Evolutionary conservation across 2,113 vertebrate genomes (phyloP).

Genomic region (Microcebus lehilahytsara): DNA sequence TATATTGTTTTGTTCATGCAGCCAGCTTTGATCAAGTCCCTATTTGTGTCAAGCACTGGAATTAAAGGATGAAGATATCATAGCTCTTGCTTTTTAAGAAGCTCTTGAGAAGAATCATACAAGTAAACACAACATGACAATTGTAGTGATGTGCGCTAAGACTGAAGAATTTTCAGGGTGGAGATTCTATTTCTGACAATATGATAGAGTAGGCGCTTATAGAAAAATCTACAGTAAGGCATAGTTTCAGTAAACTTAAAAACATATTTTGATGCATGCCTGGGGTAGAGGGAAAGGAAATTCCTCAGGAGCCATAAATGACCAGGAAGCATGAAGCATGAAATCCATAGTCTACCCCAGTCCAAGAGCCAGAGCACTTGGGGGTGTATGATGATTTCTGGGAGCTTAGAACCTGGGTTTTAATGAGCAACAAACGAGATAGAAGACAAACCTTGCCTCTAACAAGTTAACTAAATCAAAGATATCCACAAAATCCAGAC

Average conservation of each 20-base stretch:
- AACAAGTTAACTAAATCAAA: background rate
- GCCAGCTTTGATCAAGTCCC: background rate
- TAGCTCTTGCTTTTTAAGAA: background rate
- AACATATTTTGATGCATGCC: background rate
- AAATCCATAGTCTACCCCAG: background rate
- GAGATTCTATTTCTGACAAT: background rate
- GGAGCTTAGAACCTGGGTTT: background rate
- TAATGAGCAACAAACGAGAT: background rate
- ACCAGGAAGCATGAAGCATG: background rate
- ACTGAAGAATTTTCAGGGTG: background rate
- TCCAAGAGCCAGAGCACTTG: background rate
- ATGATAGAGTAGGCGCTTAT: background rate
- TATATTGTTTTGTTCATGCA: background rate
- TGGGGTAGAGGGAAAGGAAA: background rate
- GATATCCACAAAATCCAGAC: background rate
- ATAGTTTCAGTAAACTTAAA: background rate
- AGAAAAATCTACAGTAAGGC: background rate
- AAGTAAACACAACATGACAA: background rate
- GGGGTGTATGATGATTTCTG: background rate
- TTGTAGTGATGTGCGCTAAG: background rate
- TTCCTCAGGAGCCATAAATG: background rate
- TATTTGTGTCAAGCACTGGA: background rate
- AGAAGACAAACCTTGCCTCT: background rate
- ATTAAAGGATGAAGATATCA: background rate
- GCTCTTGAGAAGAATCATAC: background rate